phyloP scores from a whole-genome alignment of 2,797 vertebrate species.

The Loriculus beryllinus region DNA sequence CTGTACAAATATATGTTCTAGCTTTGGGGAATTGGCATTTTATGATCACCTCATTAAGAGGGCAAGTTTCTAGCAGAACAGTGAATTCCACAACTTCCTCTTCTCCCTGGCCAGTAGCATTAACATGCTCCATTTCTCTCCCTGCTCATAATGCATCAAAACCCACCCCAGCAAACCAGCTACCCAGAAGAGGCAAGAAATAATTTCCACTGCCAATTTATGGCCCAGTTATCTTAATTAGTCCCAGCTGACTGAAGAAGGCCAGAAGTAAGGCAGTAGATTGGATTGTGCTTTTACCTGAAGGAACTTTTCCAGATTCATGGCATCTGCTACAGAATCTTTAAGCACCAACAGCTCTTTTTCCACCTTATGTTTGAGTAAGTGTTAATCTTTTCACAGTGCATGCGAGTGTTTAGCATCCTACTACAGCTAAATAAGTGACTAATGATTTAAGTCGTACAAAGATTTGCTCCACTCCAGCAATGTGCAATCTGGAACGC shows the following conservation, averaged over 20 bases:
- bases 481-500: background rate
- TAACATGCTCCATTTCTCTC: slow-evolving; percentile 7
- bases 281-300: slow-evolving; percentile 1
- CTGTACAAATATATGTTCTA: slow-evolving; percentile 14
- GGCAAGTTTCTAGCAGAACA: slow-evolving; percentile 29
- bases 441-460: background rate
- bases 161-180: background rate
- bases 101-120: background rate
- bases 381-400: background rate
- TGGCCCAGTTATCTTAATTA: slow-evolving; percentile 52
- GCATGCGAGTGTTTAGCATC: background rate
- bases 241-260: slow-evolving; percentile 32
- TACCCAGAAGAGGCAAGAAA: slow-evolving; percentile 7
- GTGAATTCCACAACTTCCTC: slow-evolving; percentile 33
- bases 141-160: background rate
- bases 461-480: background rate
- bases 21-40: slow-evolving; percentile 34
- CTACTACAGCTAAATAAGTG: background rate
- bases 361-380: background rate
- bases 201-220: slow-evolving; percentile 17
- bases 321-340: background rate
- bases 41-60: slow-evolving; percentile 50
- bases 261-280: slow-evolving; percentile 21
- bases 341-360: background rate
- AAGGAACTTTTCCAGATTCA: background rate